Conservation (phyloP, 2,797 vertebrate species). For the Moxostoma hubbsi region DNA sequence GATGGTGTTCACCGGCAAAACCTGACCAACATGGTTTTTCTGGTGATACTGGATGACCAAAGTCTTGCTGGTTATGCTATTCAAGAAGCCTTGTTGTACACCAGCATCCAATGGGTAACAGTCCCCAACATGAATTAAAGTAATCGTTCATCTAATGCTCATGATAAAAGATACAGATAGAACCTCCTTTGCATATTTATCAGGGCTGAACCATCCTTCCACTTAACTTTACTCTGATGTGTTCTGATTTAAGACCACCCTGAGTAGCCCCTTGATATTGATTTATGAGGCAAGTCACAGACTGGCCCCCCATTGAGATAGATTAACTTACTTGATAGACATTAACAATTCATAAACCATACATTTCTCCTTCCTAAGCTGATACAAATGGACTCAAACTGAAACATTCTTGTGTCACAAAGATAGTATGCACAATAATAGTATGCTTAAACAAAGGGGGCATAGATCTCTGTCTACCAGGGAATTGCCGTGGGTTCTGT, state of each 20-base stretch:
- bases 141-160: not conserved
- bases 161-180: slow-evolving; percentile 21
- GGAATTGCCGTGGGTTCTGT: not conserved
- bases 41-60: not conserved
- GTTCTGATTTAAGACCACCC: slow-evolving; percentile 62
- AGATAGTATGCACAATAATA: not conserved
- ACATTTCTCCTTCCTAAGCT: not conserved
- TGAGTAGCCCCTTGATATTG: slow-evolving; percentile 64
- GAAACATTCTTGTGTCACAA: slow-evolving; percentile 1
- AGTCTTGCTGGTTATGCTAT: slow-evolving; percentile 1
- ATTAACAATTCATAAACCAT: slow-evolving; percentile 42
- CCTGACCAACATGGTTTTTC: not conserved
- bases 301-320: slow-evolving; percentile 67
- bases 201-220: slow-evolving; percentile 64
- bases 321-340: slow-evolving; percentile 57
- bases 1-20: not conserved
- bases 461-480: not conserved
- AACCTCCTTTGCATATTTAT: slow-evolving; percentile 57
- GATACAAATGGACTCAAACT: not conserved
- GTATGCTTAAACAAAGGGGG: not conserved
- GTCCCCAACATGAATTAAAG: not conserved
- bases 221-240: slow-evolving; percentile 69
- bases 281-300: slow-evolving; percentile 70
- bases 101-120: not conserved
- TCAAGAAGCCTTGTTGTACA: not conserved